phyloP scores from a whole-genome alignment of 2,888 invertebrate species.

The Metalampra italica region DNA sequence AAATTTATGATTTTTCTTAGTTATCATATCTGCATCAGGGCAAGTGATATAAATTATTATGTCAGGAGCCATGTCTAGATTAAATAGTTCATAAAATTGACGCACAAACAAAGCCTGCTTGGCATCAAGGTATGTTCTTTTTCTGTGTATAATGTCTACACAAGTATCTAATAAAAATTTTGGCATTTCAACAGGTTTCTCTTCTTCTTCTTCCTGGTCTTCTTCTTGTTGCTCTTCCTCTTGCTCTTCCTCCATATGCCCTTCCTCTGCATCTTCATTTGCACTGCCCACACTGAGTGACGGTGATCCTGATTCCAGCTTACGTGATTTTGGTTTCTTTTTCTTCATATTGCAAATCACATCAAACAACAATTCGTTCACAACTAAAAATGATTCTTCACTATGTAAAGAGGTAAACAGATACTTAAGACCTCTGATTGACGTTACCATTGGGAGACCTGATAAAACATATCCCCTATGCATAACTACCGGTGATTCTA shows the following conservation, averaged over 20 bases:
- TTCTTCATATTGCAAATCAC: constrained; percentile 46
- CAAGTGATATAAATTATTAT: constrained; percentile 78
- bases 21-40: constrained; percentile 72
- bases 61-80: constrained; percentile 54
- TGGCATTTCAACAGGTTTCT: constrained; percentile 43
- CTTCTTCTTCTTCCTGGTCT: constrained; percentile 30
- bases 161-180: constrained; percentile 53
- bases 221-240: constrained; percentile 32
- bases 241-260: constrained; percentile 30
- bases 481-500: constrained; percentile 66
- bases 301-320: constrained; percentile 17
- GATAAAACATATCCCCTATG: constrained; percentile 82
- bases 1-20: constrained; percentile 50
- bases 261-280: constrained; percentile 24
- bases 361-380: constrained; percentile 43
- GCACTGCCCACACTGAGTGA: constrained; percentile 27
- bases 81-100: constrained; percentile 50
- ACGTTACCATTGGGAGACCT: constrained; percentile 81
- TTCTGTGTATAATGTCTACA: constrained; percentile 31
- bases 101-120: constrained; percentile 39
- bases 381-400: constrained; percentile 46
- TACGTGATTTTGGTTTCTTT: constrained; percentile 35
- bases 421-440: constrained; percentile 33
- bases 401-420: constrained; percentile 34
- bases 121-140: constrained; percentile 34